phyloP scores from a whole-genome alignment of 64 coral and sea anemone genomes.

The Trachythela sp. region DNA sequence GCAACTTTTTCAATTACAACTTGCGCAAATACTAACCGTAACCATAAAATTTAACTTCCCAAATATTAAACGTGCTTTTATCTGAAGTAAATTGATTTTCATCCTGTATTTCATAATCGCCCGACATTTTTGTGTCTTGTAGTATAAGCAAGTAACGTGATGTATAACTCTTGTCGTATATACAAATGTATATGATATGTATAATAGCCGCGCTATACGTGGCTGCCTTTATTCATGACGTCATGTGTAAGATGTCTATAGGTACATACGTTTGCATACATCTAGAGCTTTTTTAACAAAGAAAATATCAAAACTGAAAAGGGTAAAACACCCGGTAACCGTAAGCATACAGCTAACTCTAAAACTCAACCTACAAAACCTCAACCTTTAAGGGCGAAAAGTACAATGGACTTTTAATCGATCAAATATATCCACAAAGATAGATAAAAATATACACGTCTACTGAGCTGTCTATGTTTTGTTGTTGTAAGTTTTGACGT shows the following conservation, averaged over 20 bases:
- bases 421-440: no score
- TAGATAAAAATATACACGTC: no score
- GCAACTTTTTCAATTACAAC: not conserved
- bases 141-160: not conserved
- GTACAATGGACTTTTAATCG: no score
- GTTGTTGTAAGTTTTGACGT: no score
- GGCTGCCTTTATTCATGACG: not conserved
- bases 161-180: no score
- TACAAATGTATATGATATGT: not conserved
- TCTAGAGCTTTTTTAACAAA: not conserved
- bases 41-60: not conserved
- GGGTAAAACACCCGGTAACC: no score
- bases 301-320: no score
- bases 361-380: no score
- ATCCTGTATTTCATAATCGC: not conserved
- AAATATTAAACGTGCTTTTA: not conserved
- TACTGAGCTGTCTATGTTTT: no score
- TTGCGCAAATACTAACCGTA: not conserved
- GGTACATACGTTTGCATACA: not conserved
- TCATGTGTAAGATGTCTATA: not conserved
- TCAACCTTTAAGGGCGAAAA: no score
- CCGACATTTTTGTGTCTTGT: not conserved
- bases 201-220: not conserved
- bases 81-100: not conserved
- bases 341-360: no score